These are phyloP conservation scores for Aplodontia rufa DNA, from an alignment of 2,113 vertebrate genomes.

Conservation along the genomic window DNA sequence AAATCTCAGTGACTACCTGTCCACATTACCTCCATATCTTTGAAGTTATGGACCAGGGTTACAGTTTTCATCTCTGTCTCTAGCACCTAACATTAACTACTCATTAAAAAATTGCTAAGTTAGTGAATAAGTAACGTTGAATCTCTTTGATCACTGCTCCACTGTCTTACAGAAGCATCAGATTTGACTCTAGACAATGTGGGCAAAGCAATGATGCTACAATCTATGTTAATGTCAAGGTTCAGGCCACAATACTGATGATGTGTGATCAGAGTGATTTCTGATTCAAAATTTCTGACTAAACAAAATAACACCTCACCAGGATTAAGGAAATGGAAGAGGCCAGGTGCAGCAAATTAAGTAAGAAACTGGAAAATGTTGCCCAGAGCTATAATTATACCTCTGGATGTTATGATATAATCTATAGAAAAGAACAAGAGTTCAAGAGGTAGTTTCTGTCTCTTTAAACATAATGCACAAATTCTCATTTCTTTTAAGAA, in stretches of 20 bases:
- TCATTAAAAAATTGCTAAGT: not conserved
- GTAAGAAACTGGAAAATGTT: not conserved
- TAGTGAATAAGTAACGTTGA: not conserved
- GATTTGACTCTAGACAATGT: not conserved
- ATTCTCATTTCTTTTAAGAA: constrained; percentile 6
- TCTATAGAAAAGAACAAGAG: not conserved
- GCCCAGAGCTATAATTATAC: not conserved
- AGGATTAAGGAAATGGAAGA: not conserved
- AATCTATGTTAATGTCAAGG: not conserved
- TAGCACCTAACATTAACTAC: not conserved
- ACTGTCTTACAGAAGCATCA: not conserved
- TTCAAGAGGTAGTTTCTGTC: not conserved
- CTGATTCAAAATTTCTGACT: not conserved
- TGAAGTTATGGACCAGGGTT: not conserved
- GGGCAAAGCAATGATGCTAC: not conserved
- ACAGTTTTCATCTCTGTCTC: not conserved
- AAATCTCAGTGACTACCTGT: not conserved
- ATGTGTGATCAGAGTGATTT: not conserved
- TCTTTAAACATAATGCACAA: not conserved
- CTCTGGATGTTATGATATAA: not conserved
- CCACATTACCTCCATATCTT: not conserved
- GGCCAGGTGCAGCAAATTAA: not conserved
- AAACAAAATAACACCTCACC: not conserved
- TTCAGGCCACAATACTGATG: not conserved
- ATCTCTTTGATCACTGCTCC: not conserved